phyloP scores from a whole-genome alignment of 2,797 vertebrate genomes.

The Tokudaia tokunoshimensis region DNA sequence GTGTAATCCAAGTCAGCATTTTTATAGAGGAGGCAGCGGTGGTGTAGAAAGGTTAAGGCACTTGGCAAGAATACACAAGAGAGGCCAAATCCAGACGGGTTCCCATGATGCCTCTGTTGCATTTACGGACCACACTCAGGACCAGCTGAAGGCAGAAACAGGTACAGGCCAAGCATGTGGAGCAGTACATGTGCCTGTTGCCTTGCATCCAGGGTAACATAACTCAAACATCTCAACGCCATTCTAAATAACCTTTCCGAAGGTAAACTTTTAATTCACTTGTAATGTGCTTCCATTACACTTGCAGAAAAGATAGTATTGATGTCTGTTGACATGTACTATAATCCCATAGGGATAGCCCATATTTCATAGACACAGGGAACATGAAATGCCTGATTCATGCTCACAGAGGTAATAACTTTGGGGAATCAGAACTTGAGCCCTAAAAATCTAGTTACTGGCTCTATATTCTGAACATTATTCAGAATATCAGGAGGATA shows the following conservation, averaged over 20 bases:
- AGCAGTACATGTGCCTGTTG: fast-evolving
- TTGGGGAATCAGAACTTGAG: neutral
- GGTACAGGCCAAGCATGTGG: neutral
- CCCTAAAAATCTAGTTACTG: neutral
- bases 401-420: neutral
- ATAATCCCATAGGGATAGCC: neutral
- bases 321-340: neutral
- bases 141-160: neutral
- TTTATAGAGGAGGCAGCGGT: constrained; percentile 44
- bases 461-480: neutral
- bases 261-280: neutral
- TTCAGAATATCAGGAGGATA: neutral
- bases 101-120: neutral
- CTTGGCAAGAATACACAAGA: neutral
- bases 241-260: neutral
- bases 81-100: neutral
- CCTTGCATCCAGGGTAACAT: neutral
- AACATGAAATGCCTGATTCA: neutral
- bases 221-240: neutral
- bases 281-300: neutral
- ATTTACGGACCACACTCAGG: neutral
- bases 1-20: constrained; percentile 40
- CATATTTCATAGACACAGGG: neutral
- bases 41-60: neutral
- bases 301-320: neutral